Base-by-base conservation (phyloP, 2,888 invertebrate species). In the Saturnia pavonia region DNA sequence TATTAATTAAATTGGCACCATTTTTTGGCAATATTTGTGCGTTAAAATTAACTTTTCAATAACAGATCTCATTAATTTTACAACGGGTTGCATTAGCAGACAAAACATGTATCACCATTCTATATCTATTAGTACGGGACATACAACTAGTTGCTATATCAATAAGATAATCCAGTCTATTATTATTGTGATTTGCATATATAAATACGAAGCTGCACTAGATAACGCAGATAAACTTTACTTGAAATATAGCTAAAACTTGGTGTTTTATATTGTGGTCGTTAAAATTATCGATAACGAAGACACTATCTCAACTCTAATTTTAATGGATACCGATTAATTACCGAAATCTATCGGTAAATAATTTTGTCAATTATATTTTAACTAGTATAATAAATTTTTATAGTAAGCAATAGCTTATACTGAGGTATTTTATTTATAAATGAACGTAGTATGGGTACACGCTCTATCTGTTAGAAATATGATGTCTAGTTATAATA, bases 1-100 rank as follows among this genome's bases (percentile, higher is more conserved):
- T n/a, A 68, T 68, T 43, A 45, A 68, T 68, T 43, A 45, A 51
- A 57, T 71, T 71, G 71, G 71, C 71, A 71, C 51, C 40, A 63
- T 68, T 71, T 57, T 63, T 68, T 71, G 71, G 71, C 68, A 69
- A 65, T 71, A 66, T 16, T 67, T 54, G 42, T 42, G 45, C 34
- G 51, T 25, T 65, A 54, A 65, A 40, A 40, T 65, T 22, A 70
- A 66, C 40, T 40, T 40, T 65, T 40, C 19, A 63, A 63, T 34
- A 34, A 19, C 14, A 27, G 4, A 27, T 12, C 16, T 12, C n/a
- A 14, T 16, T 45, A 22, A 60, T 60, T 60, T 60, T 16, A 34
- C 6, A 40, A 16, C 34, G 34, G 19, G 19, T 65, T 63, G 40
- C 19, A 34, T 65, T 19, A 19, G n/a, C n/a, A 8, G n/a, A 8